Evolutionary conservation across 2,113 vertebrate species (phyloP).

Genomic region (Oncorhynchus keta): DNA sequence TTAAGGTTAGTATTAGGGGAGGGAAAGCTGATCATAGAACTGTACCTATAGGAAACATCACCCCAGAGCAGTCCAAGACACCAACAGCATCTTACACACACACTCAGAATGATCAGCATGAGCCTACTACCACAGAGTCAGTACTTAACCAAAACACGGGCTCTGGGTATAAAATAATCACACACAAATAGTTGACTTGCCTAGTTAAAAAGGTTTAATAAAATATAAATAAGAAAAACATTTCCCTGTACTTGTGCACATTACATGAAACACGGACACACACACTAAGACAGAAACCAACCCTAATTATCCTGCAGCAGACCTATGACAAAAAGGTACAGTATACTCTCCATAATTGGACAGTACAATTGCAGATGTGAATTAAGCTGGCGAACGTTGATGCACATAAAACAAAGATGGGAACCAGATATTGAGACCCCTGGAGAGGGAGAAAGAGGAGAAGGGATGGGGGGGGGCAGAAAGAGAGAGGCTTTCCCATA

Average conservation of each 20-base stretch:
- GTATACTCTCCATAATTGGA: conserved; percentile 49
- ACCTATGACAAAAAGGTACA: conserved; percentile 25
- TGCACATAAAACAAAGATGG: conserved; percentile 39
- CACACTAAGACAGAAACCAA: conserved; percentile 17
- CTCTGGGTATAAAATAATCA: conserved; percentile 26
- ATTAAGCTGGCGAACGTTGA: conserved; percentile 38
- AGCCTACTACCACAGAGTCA: not conserved
- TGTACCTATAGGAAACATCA: too few species aligned
- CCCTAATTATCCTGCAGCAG: conserved; percentile 24
- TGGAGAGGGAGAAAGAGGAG: conserved; percentile 17
- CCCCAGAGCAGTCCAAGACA: not conserved
- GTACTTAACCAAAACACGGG: not conserved
- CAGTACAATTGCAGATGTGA: conserved; percentile 60
- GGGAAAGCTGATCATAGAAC: too few species aligned
- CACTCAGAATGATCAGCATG: not conserved
- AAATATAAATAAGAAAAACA: not conserved
- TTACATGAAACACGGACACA: conserved; percentile 6
- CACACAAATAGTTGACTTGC: not conserved
- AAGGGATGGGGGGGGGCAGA: conserved; percentile 6
- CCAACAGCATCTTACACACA: not conserved
- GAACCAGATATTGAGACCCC: conserved; percentile 7
- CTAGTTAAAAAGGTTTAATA: too few species aligned
- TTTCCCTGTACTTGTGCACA: not conserved
- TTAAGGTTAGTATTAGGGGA: too few species aligned
- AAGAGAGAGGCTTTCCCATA: conserved; percentile 3